Base-by-base conservation (phyloP, 2,113 vertebrate species). In the Eretmochelys imbricata region DNA sequence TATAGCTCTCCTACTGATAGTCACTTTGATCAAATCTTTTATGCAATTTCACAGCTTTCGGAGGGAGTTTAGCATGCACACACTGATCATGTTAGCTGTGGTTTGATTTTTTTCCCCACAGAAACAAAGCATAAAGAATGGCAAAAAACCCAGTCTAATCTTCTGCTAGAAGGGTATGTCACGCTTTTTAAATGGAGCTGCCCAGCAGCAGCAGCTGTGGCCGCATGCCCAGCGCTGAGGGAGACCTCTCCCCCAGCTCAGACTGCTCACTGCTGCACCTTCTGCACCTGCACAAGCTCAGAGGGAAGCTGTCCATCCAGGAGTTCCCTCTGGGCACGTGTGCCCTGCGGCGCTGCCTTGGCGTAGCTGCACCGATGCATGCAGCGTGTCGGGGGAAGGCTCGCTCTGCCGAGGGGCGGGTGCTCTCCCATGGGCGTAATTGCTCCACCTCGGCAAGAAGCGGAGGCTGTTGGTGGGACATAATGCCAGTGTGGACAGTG, bases 21-120 rank as follows among this genome's bases (percentile, higher is more conserved):
- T 79, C 95, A 94, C 98, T 97, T 87, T 92, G 97, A 97, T 98
- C 95, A 93, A 91, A 96, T 95, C 96, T 97, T 95, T 96, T 88
- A 94, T 95, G 95, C 94, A 92, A 92, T 98, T 98, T 98, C 97
- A 97, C 93, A 94, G 95, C 51, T 76, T 96, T 96, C 82, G 72
- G 87, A 91, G 94, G 91, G 92, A 95, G 51, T 87, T 98, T 75
- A 22, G 90, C 0, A 0, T 82, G 93, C 89, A 24, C 49, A 20
- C 80, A 57, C 94, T 91, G 94, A 96, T 97, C 94, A 24, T 20
- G 51, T 94, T 95, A 76, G n/a, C 57, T 89, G 57, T 49, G 62
- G 82, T 27, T 76, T 88, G 95, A 80, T 35, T 91, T 57, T 4
- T 24, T 38, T 79, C 29, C 85, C 38, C 9, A 87, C 80, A 54